Conservation (phyloP, 2,113 vertebrate genomes). For the Gambusia affinis region DNA sequence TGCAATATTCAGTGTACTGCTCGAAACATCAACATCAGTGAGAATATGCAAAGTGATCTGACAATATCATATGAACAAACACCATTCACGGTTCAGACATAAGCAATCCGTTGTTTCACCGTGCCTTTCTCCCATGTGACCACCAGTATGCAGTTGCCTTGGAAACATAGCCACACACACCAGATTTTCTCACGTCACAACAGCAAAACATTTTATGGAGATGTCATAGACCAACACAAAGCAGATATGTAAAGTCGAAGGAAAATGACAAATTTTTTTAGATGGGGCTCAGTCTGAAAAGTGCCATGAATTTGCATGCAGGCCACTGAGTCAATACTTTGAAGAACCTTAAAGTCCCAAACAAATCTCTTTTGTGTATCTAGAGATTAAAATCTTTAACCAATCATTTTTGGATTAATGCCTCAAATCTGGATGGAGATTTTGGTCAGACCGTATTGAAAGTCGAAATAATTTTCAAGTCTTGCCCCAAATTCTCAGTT, state of each 20-base stretch:
- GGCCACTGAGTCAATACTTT: no score
- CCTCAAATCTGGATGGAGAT: no score
- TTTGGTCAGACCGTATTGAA: no score
- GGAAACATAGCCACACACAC: neutral
- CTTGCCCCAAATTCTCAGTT: no score
- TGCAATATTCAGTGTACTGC: slow-evolving; percentile 61
- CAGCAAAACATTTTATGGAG: neutral
- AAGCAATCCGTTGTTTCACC: slow-evolving; percentile 7
- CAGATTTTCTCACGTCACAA: neutral
- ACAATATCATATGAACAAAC: neutral
- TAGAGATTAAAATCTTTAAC: no score
- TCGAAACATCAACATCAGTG: slow-evolving; percentile 34
- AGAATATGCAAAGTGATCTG: slow-evolving; percentile 7
- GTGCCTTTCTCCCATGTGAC: neutral
- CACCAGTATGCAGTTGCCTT: neutral
- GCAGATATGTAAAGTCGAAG: no score
- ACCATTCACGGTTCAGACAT: neutral
- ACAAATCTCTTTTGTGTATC: no score
- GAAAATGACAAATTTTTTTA: neutral
- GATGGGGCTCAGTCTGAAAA: neutral
- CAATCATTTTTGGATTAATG: no score
- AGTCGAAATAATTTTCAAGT: no score
- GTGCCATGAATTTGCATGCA: neutral
- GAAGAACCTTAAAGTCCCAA: no score
- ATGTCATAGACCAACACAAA: no score